These are phyloP conservation scores for Lagopus leucura DNA, from an alignment of 2,113 vertebrate genomes.

Conservation along the genomic window DNA sequence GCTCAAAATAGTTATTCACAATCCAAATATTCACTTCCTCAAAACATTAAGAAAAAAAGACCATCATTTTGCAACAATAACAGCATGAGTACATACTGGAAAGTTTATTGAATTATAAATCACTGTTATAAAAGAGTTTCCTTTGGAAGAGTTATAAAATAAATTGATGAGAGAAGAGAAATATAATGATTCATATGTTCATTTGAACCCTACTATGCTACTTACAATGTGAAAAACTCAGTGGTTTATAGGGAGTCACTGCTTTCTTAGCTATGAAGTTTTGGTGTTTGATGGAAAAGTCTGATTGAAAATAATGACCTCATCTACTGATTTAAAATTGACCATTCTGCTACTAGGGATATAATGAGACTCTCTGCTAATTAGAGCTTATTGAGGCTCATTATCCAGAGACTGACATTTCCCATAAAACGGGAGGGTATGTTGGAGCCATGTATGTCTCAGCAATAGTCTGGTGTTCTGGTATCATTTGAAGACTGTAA, in stretches of 20 bases:
- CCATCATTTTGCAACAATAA: constrained; percentile 24
- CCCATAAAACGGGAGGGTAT: neutral
- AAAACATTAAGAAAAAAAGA: neutral
- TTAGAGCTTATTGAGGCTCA: constrained; percentile 32
- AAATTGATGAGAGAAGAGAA: constrained; percentile 43
- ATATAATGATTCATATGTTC: constrained; percentile 34
- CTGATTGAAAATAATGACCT: constrained; percentile 52
- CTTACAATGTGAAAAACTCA: constrained; percentile 14
- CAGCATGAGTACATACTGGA: neutral
- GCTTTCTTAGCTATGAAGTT: neutral
- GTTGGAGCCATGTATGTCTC: neutral
- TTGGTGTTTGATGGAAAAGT: neutral
- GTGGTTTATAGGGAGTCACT: constrained; percentile 19
- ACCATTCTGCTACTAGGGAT: constrained; percentile 37
- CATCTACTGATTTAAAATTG: constrained; percentile 43
- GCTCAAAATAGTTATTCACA: neutral
- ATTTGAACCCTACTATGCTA: constrained; percentile 19
- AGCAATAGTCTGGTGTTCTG: neutral
- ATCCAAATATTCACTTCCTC: constrained; percentile 15
- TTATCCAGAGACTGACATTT: constrained; percentile 49
- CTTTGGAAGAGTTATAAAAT: constrained; percentile 42
- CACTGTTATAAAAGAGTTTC: neutral
- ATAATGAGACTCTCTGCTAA: constrained; percentile 40
- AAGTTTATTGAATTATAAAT: constrained; percentile 32
- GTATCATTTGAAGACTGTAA: constrained; percentile 19